phyloP scores from a whole-genome alignment of 2,113 vertebrate genomes.

The Onychorhynchus coronatus region DNA sequence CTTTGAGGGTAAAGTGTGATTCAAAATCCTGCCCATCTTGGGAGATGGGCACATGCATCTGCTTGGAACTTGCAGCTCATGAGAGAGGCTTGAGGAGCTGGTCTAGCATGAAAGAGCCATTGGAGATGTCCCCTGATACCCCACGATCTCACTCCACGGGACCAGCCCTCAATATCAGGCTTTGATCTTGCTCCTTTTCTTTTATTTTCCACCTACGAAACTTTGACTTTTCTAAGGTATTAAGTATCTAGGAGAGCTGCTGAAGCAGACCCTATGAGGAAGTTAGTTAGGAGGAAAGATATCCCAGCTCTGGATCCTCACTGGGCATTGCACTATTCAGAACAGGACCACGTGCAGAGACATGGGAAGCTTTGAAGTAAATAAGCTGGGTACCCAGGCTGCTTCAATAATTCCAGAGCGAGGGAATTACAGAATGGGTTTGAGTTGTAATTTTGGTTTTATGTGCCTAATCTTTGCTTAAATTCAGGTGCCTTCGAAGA shows the following conservation, averaged over 20 bases:
- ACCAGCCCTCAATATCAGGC: not conserved
- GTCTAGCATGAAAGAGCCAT: not conserved
- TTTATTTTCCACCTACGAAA: not conserved
- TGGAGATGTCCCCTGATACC: not conserved
- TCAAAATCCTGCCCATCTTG: rapidly evolving
- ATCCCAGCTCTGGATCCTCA: not conserved
- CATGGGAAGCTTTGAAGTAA: not conserved
- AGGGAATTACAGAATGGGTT: not conserved
- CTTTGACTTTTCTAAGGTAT: not conserved
- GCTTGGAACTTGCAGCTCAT: not conserved
- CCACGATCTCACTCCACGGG: not conserved
- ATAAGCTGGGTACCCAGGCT: not conserved
- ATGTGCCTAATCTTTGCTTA: constrained; percentile 15
- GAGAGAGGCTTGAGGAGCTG: not conserved
- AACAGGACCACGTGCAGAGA: not conserved
- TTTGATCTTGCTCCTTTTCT: not conserved
- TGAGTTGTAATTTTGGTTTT: constrained; percentile 39
- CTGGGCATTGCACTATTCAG: not conserved
- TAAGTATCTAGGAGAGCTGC: not conserved
- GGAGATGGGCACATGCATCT: not conserved
- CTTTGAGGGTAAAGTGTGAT: rapidly evolving
- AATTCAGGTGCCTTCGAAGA: not conserved
- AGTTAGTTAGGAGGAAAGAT: not conserved
- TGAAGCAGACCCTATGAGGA: not conserved
- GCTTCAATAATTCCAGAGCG: constrained; percentile 2